Base-by-base conservation (phyloP, 2,888 invertebrate species). In the Nycteola revayana region DNA sequence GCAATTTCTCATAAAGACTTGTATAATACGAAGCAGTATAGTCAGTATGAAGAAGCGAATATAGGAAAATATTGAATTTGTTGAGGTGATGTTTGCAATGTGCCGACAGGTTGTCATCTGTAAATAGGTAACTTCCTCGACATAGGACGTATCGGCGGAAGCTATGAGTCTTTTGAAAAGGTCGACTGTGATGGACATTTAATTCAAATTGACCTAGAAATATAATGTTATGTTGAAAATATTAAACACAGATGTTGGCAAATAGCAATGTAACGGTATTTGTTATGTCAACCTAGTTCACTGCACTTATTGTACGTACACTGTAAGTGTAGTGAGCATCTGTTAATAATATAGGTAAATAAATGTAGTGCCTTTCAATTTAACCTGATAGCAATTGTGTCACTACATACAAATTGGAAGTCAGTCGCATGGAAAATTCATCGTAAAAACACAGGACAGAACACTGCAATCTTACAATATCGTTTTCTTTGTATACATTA, bases 41-140 rank as follows among this genome's bases (percentile, higher is more conserved):
- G n/a, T n/a, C n/a, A n/a, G n/a, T n/a, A 50, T 53, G 48, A 43
- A 52, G 53, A 48, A 32, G 31, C 46, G 38, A 41, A 51, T 42
- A 44, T 49, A 42, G 54, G 56, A 5, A 5, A 3, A 14, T 5
- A 14, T 2, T 2, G 49, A 64, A 65, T 58, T 54, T 52, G 49
- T 49, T 24, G 42, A 39, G 48, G 35, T 41, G 49, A 49, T 50
- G 38, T 43, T 38, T 28, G 31, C 37, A 35, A 49, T 42, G 32
- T 42, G 38, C 32, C 36, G 31, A 37, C 32, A 32, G 29, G 26
- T 40, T 56, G 54, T 52, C 58, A 55, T 41, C 55, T 61, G 64
- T 70, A 71, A 64, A 68, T 65, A 62, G 42, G 10, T 30, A 42
- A 49, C 47, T 52, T 62, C 65, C 55, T 52, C 34, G 53, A 32